Evolutionary conservation across 2,797 vertebrate genomes (phyloP), one percentile per base, ranked within the genome.

Genomic region (Uromys caudimaculatus): DNA sequence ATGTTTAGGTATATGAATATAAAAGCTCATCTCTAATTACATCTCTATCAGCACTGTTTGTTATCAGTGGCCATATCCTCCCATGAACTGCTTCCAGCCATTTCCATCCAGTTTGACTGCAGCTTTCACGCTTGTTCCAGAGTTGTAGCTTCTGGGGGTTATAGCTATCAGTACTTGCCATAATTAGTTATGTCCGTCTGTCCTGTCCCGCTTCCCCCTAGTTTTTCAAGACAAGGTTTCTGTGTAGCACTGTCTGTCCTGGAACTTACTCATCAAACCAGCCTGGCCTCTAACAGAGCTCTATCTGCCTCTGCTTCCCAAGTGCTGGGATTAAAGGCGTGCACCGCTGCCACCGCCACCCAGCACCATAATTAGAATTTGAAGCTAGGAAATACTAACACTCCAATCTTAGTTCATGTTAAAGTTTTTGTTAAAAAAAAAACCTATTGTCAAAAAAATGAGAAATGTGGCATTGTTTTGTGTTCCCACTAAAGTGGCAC

Each of bases 301-400:
- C 44, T 8, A n/a, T 10, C 60, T 84, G 58, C 27, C 41, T 47
- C 60, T 85, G 41, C 82, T 32, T 50, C 82, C 82, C 17, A 21
- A 60, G 10, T 47, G 41, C 58, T 84, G 29, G 16, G 16, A 32
- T 47, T 32, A 64, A 62, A 64, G 32, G 19, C 2, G 0, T 16
- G 11, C 11, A 9, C 27, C 9, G 21, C 60, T 16, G 21, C 17
- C 41, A 47, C 44, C 44, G 24, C 29, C 29, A 9, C 19, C 44
- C 32, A 69, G 58, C 41, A 64, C 60, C 58, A n/a, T 52, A 69
- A 24, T 84, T 85, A 90, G 47, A 92, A 60, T 52, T 52, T 82
- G 56, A 95, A 91, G 82, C 60, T 78, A 69, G 87, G 76, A 87
- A 95, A 52, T 95, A 87, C 75, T 93, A 67, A 95, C 73, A 87